These are phyloP conservation scores for Heliconius erato DNA, from an alignment of 2,888 invertebrate genomes.

Conservation along the genomic window DNA sequence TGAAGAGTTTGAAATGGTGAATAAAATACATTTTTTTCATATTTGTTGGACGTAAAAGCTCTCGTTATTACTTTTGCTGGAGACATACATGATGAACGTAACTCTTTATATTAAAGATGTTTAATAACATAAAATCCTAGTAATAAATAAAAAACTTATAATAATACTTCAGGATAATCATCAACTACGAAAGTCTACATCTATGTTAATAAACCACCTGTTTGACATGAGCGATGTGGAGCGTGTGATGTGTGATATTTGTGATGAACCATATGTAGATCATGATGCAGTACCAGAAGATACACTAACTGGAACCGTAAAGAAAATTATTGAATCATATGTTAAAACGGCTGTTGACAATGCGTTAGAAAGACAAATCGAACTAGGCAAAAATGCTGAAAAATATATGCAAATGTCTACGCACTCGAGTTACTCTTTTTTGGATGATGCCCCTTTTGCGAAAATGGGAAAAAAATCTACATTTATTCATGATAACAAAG, in stretches of 20 bases:
- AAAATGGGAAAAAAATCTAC: conserved; percentile 57
- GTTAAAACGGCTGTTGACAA: conserved; percentile 61
- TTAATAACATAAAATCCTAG: not conserved
- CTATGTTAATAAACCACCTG: conserved; percentile 73
- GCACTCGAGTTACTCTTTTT: conserved; percentile 64
- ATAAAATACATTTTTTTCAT: conserved; percentile 41
- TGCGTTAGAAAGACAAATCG: conserved; percentile 54
- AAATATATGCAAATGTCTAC: conserved; percentile 51
- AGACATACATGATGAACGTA: too few species aligned
- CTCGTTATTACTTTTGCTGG: too few species aligned
- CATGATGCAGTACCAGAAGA: conserved; percentile 54
- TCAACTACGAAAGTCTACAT: conserved; percentile 69
- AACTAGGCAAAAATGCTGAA: conserved; percentile 32
- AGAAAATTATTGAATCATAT: conserved; percentile 67
- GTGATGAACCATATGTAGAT: conserved; percentile 55
- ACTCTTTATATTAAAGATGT: not conserved
- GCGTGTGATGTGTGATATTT: conserved; percentile 52
- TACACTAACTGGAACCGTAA: conserved; percentile 60
- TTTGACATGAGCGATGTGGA: conserved; percentile 80
- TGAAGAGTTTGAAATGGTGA: conserved; percentile 69
- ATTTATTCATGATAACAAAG: conserved; percentile 6
- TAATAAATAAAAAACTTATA: not conserved
- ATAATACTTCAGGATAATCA: conserved; percentile 49
- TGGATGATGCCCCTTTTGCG: conserved; percentile 60
- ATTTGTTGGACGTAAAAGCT: not conserved